phyloP scores from a whole-genome alignment of 2,888 invertebrate genomes.

The Polia nebulosa region DNA sequence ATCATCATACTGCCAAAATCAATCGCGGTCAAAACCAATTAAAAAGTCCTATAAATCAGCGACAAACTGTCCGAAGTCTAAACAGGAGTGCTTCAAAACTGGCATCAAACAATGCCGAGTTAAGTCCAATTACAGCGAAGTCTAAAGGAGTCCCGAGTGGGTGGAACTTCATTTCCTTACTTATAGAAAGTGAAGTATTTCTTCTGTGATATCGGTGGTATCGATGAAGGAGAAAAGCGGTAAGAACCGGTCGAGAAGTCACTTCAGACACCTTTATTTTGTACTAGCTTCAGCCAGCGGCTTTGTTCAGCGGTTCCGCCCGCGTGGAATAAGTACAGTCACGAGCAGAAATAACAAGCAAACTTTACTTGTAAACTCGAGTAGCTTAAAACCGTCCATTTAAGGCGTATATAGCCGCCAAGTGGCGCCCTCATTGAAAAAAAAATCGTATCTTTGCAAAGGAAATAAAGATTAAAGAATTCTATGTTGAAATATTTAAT shows the following conservation, averaged over 20 bases:
- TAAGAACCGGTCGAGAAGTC: neutral
- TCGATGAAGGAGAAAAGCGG: slow-evolving; percentile 18
- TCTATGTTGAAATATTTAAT: too few relatives aligned
- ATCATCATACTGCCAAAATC: slow-evolving; percentile 25
- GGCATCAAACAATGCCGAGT: slow-evolving; percentile 85
- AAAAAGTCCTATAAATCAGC: slow-evolving; percentile 72
- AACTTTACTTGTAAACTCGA: too few relatives aligned
- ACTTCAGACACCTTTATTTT: neutral
- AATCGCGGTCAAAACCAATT: slow-evolving; percentile 63
- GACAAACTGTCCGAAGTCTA: slow-evolving; percentile 69
- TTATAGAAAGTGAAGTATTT: slow-evolving; percentile 84
- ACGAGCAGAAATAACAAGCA: too few relatives aligned
- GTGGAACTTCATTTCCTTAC: slow-evolving; percentile 76
- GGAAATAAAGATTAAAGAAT: too few relatives aligned
- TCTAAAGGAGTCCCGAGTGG: slow-evolving; percentile 84
- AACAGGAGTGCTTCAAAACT: slow-evolving; percentile 73
- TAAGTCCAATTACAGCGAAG: slow-evolving; percentile 84
- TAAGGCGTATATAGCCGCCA: too few relatives aligned
- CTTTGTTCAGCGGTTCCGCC: too few relatives aligned
- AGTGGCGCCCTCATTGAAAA: too few relatives aligned
- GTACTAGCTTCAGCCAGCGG: too few relatives aligned
- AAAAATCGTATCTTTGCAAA: too few relatives aligned
- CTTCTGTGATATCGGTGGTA: slow-evolving; percentile 72
- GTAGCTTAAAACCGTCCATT: too few relatives aligned
- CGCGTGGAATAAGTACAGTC: too few relatives aligned